Evolutionary conservation across 2,113 vertebrate species (phyloP), one percentile per base, ranked within the genome.

Genomic region (Trichechus manatus): DNA sequence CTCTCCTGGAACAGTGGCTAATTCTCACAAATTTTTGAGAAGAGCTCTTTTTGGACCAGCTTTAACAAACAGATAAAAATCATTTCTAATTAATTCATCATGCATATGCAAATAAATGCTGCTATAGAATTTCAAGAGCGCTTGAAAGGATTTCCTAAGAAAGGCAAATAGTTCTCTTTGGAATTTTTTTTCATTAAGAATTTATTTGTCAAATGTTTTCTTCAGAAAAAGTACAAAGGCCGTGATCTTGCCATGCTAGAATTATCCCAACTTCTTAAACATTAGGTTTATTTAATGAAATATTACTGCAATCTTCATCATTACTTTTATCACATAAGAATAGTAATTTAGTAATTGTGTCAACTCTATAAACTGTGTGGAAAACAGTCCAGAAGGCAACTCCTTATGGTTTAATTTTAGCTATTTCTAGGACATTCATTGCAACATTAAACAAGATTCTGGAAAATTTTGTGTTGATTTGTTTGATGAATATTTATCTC

Each of bases 341-440:
- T 61, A 74, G 33, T 78, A 53, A 50, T 39, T 72, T 61, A 74
- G 33, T 78, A 53, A 50, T 39, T 72, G 25, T 93, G 56, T 61
- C 72, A 64, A 39, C 42, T 31, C 44, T 61, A 87, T 42, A 91
- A 95, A 78, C 15, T 29, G 91, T 72, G 29, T n/a, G 27, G 66
- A 50, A 79, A 87, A 78, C 53, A 61, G 47, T 75, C 56, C 86
- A 96, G 74, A 94, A 0, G 3, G 42, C 36, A 70, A 20, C 91
- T 94, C 47, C 86, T 96, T 81, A 63, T 87, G 74, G 79, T 80
- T 91, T 88, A 74, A 79, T 82, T 95, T 94, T 88, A 91, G 81
- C 77, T 96, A 82, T 94, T 97, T 94, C 84, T 86, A 82, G 84
- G 81, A 79, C 36, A 93, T 75, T 85, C 29, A 23, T 90, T 94